phyloP scores from a whole-genome alignment of 2,888 invertebrate species.

The Himalopsyche japonica region DNA sequence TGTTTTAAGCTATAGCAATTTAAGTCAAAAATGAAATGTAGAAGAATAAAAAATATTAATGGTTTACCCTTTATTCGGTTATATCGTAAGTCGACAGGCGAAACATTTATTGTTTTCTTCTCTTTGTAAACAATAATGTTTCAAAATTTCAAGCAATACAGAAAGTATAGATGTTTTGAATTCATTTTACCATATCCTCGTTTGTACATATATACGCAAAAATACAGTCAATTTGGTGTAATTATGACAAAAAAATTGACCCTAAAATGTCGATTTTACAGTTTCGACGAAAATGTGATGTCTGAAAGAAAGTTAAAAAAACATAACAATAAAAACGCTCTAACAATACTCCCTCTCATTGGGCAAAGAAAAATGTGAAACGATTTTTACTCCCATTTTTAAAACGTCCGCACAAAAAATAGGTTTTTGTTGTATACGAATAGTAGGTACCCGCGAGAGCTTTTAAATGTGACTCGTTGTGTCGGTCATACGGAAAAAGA shows the following conservation, averaged over 20 bases:
- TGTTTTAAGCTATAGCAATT: too few species aligned
- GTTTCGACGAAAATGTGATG: background rate
- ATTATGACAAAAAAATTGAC: background rate
- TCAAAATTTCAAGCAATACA: too few species aligned
- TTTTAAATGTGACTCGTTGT: background rate
- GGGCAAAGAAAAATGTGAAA: constrained; percentile 2
- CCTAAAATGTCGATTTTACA: background rate
- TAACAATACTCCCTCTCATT: background rate
- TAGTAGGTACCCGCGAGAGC: background rate
- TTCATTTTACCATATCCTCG: too few species aligned
- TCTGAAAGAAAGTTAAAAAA: background rate
- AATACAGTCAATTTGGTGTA: too few species aligned
- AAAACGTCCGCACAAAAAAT: background rate
- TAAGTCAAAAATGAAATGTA: too few species aligned
- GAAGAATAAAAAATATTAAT: too few species aligned
- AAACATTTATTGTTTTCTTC: too few species aligned
- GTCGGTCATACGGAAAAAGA: constrained; percentile 8
- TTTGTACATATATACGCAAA: too few species aligned
- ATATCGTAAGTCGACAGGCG: too few species aligned
- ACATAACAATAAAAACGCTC: background rate
- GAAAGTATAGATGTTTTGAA: too few species aligned
- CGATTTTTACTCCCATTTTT: constrained; percentile 6
- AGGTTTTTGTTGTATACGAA: background rate
- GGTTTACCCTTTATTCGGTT: too few species aligned
- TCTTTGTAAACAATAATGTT: too few species aligned